Percentiles rank a stretch among this genome's conserved stretches.
These are phyloP conservation scores for Holothuria glaberrima DNA, from an alignment of 35 echinoderm and acorn worm species.

Conservation along the genomic window DNA sequence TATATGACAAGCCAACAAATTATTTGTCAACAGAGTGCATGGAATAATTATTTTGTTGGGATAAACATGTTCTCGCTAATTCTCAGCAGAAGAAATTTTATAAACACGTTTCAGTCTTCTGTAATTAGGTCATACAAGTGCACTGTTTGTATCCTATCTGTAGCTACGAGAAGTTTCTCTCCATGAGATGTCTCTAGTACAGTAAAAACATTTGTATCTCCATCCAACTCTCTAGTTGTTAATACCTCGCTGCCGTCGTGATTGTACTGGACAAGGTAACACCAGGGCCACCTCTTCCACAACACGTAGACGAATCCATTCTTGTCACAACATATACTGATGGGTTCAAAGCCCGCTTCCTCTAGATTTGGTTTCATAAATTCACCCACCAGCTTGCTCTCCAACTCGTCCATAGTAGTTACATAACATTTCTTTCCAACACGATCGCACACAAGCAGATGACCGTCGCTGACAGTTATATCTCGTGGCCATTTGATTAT, in stretches of 20 bases:
- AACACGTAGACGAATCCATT: background rate
- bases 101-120: no score
- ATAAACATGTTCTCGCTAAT: no score
- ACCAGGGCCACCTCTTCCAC: background rate
- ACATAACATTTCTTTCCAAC: background rate
- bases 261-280: background rate
- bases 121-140: background rate
- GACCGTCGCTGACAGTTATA: slow-evolving; percentile 7
- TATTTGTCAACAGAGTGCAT: no score
- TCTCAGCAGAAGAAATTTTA: no score
- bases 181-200: background rate
- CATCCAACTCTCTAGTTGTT: background rate
- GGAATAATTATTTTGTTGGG: no score
- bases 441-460: background rate
- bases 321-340: background rate
- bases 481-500: background rate
- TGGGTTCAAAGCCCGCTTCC: background rate
- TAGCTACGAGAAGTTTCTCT: background rate
- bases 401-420: background rate
- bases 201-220: background rate
- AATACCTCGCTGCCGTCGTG: background rate
- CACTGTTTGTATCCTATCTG: background rate
- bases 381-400: background rate
- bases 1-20: no score
- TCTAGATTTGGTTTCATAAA: background rate